A percentile compares a stretch with the other conserved stretches of the same genome.
These are phyloP conservation scores for Aviceda subcristata DNA, from an alignment of 2,113 vertebrate species.

Conservation along the genomic window DNA sequence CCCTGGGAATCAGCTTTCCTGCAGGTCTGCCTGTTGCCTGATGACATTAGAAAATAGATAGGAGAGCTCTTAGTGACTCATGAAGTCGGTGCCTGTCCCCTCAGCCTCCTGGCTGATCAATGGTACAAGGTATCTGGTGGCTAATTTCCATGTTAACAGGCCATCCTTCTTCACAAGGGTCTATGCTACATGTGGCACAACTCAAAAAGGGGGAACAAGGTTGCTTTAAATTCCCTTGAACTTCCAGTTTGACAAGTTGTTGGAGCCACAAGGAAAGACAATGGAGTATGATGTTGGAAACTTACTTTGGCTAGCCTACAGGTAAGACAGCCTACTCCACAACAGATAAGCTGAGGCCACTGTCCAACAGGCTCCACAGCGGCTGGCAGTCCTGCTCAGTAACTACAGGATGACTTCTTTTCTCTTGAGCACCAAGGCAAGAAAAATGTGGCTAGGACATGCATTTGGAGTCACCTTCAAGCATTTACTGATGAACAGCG, in stretches of 20 bases:
- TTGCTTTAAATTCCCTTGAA: neutral
- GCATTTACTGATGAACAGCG: neutral
- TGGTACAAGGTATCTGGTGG: neutral
- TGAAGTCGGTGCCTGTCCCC: neutral
- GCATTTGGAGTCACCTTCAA: neutral
- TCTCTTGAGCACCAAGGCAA: neutral
- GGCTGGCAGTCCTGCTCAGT: neutral
- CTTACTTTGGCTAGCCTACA: neutral
- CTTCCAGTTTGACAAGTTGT: neutral
- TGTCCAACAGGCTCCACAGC: fast-evolving
- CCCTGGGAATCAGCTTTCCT: neutral
- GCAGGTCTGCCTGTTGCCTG: neutral
- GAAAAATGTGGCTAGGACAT: neutral
- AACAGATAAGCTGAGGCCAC: neutral
- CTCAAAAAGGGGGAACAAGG: neutral
- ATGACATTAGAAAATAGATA: neutral
- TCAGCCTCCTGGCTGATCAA: neutral
- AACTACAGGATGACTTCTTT: neutral
- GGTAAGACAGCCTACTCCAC: neutral
- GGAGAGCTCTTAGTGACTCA: neutral
- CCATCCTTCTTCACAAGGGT: neutral
- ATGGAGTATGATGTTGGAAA: neutral
- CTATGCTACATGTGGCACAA: neutral
- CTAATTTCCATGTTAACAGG: neutral
- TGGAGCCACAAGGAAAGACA: neutral